A percentile compares a stretch with the other conserved stretches of the same genome.
phyloP scores from a whole-genome alignment of 1,140 invertebrate species.

The Drosophila nebulosa region DNA sequence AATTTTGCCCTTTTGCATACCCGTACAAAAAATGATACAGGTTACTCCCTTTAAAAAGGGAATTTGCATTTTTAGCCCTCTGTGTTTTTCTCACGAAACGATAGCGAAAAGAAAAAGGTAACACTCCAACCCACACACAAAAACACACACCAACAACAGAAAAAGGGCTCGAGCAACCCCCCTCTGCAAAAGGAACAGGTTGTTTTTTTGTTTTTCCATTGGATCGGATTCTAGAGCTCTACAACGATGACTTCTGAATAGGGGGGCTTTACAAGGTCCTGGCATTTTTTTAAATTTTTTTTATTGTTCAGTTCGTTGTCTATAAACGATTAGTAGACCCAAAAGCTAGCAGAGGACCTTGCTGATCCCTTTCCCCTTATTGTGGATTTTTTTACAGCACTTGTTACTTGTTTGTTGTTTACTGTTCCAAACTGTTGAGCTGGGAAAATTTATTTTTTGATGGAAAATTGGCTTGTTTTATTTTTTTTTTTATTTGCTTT shows the following conservation, averaged over 20 bases:
- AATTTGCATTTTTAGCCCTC: slow-evolving; percentile 10
- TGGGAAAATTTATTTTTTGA: slow-evolving; percentile 23
- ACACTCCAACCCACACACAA: slow-evolving; percentile 76
- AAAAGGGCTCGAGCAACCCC: slow-evolving; percentile 72
- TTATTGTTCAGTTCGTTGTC: slow-evolving; percentile 78
- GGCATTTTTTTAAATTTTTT: slow-evolving; percentile 31
- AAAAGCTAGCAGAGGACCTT: slow-evolving; percentile 35
- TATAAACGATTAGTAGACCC: slow-evolving; percentile 67
- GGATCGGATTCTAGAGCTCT: slow-evolving; percentile 17
- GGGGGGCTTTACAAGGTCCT: slow-evolving; percentile 55
- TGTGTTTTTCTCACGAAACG: slow-evolving; percentile 59
- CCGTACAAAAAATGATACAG: slow-evolving; percentile 41
- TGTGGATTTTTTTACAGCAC: slow-evolving; percentile 38
- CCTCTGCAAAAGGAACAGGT: slow-evolving; percentile 45
- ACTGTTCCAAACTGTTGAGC: neutral
- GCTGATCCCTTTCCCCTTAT: slow-evolving; percentile 52
- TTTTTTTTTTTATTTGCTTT: neutral
- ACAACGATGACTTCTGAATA: slow-evolving; percentile 68
- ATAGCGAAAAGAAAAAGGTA: slow-evolving; percentile 43
- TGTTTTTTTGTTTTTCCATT: slow-evolving; percentile 27
- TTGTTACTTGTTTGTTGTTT: slow-evolving; percentile 40
- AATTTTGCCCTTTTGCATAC: slow-evolving; percentile 56
- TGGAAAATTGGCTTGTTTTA: slow-evolving; percentile 46
- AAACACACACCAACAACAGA: too few species aligned
- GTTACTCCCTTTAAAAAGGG: slow-evolving; percentile 37